phyloP scores from a whole-genome alignment of 2,888 invertebrate species.

The Machimus rusticus region DNA sequence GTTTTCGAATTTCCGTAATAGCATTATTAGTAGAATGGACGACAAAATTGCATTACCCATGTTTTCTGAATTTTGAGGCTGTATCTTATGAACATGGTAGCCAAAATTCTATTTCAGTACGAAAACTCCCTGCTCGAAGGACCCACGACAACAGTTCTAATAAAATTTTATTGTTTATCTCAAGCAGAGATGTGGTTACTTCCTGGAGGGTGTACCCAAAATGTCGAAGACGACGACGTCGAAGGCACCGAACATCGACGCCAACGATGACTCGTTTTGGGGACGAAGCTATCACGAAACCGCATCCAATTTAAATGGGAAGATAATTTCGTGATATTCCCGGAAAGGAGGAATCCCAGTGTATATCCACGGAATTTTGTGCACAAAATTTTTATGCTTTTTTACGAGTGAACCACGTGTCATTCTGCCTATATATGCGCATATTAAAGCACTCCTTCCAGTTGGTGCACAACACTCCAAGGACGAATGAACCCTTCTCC shows the following conservation, averaged over 20 bases:
- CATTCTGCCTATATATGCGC: conserved; percentile 47
- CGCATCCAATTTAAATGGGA: conserved; percentile 36
- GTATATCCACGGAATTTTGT: neutral
- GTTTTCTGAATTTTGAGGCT: neutral
- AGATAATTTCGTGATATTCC: conserved; percentile 26
- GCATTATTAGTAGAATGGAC: neutral
- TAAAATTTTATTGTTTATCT: conserved; percentile 37
- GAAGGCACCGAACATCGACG: neutral
- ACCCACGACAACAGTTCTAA: conserved; percentile 12
- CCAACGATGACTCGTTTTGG: conserved; percentile 17
- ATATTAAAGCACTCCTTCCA: conserved; percentile 35
- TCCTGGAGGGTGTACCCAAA: neutral
- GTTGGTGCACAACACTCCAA: conserved; percentile 1
- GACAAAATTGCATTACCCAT: conserved; percentile 7
- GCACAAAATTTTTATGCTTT: conserved; percentile 39
- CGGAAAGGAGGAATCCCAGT: neutral
- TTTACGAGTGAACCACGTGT: conserved; percentile 48
- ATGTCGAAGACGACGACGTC: neutral
- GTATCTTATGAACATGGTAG: neutral
- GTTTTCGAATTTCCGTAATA: neutral
- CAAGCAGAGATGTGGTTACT: conserved; percentile 17
- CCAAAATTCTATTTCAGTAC: neutral
- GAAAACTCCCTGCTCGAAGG: neutral
- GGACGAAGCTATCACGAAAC: conserved; percentile 23
- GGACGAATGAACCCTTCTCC: neutral